A percentile compares a stretch with the other conserved stretches of the same genome.
These are phyloP conservation scores for Aptenodytes patagonicus DNA, from an alignment of 2,113 vertebrate species.

Conservation along the genomic window DNA sequence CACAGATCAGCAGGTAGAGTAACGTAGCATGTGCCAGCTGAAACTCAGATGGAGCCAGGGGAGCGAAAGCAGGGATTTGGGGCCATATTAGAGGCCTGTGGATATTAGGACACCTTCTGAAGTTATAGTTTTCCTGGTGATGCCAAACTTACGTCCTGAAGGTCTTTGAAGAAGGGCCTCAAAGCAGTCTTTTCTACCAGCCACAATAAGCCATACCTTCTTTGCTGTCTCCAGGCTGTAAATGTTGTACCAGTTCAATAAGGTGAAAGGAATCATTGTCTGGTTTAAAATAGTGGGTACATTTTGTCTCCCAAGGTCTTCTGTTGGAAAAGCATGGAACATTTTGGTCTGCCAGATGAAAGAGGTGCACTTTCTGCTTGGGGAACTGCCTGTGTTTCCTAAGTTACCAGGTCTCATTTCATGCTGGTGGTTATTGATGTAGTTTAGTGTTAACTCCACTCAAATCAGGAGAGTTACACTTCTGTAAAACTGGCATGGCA, in stretches of 20 bases:
- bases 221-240: background rate
- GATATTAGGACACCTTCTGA: background rate
- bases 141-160: background rate
- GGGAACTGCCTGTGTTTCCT: background rate
- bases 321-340: background rate
- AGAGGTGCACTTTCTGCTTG: background rate
- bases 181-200: background rate
- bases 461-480: background rate
- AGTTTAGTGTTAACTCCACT: background rate
- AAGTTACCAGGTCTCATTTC: background rate
- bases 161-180: background rate
- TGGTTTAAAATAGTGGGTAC: background rate
- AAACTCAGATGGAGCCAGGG: background rate
- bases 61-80: background rate
- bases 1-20: background rate
- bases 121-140: background rate
- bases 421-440: background rate
- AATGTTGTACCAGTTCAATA: background rate
- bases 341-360: background rate
- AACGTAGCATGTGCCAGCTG: background rate
- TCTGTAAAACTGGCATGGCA: background rate
- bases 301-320: accelerated
- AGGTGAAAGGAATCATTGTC: background rate
- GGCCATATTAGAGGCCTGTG: background rate
- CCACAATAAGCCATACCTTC: background rate